Evolutionary conservation across 2,888 invertebrate genomes (phyloP).

Genomic region (Latheticus oryzae): DNA sequence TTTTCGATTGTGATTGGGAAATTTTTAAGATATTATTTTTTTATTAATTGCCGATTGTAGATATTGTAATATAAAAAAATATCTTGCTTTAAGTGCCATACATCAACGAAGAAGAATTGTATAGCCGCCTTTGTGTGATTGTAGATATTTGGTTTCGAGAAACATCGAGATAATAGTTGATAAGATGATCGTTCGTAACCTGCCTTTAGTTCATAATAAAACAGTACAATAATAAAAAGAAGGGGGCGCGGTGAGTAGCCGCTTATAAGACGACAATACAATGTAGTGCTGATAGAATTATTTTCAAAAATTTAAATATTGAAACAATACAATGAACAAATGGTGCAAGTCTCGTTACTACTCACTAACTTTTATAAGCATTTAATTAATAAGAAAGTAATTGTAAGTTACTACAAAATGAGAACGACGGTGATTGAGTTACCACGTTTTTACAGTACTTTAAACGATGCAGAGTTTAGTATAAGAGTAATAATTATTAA

Average conservation of each 20-base stretch:
- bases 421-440: constrained; percentile 62
- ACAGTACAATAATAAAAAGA: constrained; percentile 66
- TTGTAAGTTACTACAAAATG: constrained; percentile 49
- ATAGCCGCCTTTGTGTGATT: constrained; percentile 56
- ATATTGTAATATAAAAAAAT: constrained; percentile 53
- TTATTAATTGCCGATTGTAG: constrained; percentile 54
- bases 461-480: constrained; percentile 31
- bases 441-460: constrained; percentile 46
- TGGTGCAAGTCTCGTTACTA: constrained; percentile 65
- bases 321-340: constrained; percentile 66
- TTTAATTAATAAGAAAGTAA: constrained; percentile 59
- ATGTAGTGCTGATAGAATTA: constrained; percentile 63
- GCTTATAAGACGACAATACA: constrained; percentile 65
- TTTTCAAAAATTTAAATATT: constrained; percentile 52
- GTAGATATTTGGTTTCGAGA: constrained; percentile 56
- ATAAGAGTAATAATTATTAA: too few species aligned
- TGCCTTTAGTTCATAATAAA: constrained; percentile 62
- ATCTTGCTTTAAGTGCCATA: constrained; percentile 60
- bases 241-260: constrained; percentile 51
- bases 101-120: constrained; percentile 52
- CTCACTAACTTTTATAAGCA: constrained; percentile 63
- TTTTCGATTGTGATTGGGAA: constrained; percentile 55
- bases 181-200: constrained; percentile 48
- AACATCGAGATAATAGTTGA: constrained; percentile 53
- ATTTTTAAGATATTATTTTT: constrained; percentile 56